phyloP scores from a whole-genome alignment of 2,797 vertebrate genomes.

The Leucoraja ocellata region DNA sequence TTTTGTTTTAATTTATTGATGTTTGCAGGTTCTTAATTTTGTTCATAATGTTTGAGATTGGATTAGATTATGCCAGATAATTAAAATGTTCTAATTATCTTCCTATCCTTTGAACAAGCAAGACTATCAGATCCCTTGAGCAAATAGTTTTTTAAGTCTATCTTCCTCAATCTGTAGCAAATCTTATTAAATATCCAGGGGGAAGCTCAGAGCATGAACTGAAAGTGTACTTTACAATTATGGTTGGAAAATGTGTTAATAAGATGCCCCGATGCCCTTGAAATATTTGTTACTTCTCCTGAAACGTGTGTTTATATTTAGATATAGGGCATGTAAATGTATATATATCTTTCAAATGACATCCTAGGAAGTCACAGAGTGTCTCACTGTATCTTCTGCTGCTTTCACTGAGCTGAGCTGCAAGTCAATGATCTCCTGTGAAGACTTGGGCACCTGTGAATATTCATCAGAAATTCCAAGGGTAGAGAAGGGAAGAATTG shows the following conservation, averaged over 20 bases:
- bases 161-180: not conserved
- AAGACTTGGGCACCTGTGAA: not conserved
- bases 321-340: not conserved
- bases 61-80: not conserved
- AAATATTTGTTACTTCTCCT: not conserved
- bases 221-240: not conserved
- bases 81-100: not conserved
- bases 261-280: not conserved
- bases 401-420: not conserved
- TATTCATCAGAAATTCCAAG: not conserved
- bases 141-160: not conserved
- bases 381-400: not conserved
- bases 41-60: not conserved
- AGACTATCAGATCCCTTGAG: not conserved
- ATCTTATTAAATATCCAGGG: not conserved
- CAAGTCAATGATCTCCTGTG: not conserved
- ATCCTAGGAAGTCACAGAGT: no score
- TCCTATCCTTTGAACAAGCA: not conserved
- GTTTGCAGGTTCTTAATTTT: slow-evolving; percentile 12
- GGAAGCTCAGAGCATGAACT: not conserved
- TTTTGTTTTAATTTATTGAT: not conserved
- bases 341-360: not conserved
- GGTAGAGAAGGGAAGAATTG: not conserved
- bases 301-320: not conserved
- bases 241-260: not conserved